Conservation (phyloP, 2,888 invertebrate genomes). For the Chymomyza caudatula region DNA sequence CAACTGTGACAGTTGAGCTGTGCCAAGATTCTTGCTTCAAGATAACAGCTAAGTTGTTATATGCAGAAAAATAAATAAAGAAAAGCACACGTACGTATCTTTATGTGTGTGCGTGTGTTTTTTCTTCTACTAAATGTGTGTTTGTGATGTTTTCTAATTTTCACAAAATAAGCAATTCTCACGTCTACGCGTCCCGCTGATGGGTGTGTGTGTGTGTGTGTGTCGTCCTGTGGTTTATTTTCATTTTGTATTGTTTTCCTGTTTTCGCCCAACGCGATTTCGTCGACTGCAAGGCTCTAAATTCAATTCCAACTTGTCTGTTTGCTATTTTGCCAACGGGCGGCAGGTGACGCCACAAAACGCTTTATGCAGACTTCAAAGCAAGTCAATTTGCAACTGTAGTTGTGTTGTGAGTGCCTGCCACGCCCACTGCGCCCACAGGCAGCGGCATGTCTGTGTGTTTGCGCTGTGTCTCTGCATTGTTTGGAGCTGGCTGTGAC, state of each 20-base stretch:
- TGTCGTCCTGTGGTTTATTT: constrained; percentile 39
- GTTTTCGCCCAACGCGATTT: not conserved
- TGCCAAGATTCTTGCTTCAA: constrained; percentile 39
- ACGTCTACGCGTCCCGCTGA: constrained; percentile 44
- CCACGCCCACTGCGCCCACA: constrained; percentile 8
- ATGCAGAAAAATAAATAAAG: not conserved
- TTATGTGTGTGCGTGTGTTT: not conserved
- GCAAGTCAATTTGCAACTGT: constrained; percentile 49
- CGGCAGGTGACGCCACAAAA: constrained; percentile 43
- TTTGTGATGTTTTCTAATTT: constrained; percentile 65
- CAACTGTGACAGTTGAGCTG: constrained; percentile 60
- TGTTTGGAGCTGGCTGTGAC: constrained; percentile 13
- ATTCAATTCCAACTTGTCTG: constrained; percentile 51
- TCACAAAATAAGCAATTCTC: constrained; percentile 67
- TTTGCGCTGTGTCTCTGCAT: constrained; percentile 14
- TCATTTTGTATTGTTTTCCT: constrained; percentile 3
- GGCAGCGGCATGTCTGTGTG: constrained; percentile 18
- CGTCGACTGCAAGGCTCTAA: constrained; percentile 22
- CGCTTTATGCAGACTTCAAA: constrained; percentile 64
- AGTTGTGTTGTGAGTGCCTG: constrained; percentile 6
- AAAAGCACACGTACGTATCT: constrained; percentile 6
- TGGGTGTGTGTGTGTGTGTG: constrained; percentile 8
- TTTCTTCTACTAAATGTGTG: constrained; percentile 10
- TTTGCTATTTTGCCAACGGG: constrained; percentile 59
- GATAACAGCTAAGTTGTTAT: constrained; percentile 18